A percentile compares a stretch with the other conserved stretches of the same genome.
Evolutionary conservation across 1,140 invertebrate species (phyloP).

Genomic region (Meloidogyne floridensis): DNA sequence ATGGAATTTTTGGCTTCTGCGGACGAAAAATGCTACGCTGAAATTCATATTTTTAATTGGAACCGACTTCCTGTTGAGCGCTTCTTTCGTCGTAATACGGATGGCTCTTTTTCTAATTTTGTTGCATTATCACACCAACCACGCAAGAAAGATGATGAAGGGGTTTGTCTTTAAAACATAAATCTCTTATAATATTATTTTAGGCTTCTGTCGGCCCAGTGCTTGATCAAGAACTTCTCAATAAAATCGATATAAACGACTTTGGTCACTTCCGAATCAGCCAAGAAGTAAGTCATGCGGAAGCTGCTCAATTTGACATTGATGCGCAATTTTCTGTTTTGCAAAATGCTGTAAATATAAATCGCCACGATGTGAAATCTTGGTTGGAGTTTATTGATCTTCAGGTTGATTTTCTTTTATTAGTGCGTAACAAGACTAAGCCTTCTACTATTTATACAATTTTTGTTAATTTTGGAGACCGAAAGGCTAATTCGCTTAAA

Average conservation of each 20-base stretch:
- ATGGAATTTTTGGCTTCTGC: neutral
- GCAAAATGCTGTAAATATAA: conserved; percentile 1
- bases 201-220: neutral
- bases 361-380: conserved; percentile 12
- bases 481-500: no score
- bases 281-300: conserved; percentile 8
- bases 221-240: neutral
- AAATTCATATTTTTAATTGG: neutral
- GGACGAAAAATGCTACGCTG: conserved; percentile 2
- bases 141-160: conserved; percentile 9
- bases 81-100: conserved; percentile 8
- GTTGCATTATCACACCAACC: conserved; percentile 17
- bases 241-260: conserved; percentile 17
- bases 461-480: no score
- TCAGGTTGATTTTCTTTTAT: conserved; percentile 9
- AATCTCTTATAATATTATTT: neutral
- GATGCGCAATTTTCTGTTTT: conserved; percentile 18
- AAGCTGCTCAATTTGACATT: conserved; percentile 8
- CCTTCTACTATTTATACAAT: no score
- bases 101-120: neutral
- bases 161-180: conserved; percentile 1
- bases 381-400: conserved; percentile 22
- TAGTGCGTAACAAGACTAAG: no score
- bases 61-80: conserved; percentile 12
- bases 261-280: conserved; percentile 2